Base-by-base conservation (phyloP, 2,888 invertebrate genomes). In the Drosophila antonietae region DNA sequence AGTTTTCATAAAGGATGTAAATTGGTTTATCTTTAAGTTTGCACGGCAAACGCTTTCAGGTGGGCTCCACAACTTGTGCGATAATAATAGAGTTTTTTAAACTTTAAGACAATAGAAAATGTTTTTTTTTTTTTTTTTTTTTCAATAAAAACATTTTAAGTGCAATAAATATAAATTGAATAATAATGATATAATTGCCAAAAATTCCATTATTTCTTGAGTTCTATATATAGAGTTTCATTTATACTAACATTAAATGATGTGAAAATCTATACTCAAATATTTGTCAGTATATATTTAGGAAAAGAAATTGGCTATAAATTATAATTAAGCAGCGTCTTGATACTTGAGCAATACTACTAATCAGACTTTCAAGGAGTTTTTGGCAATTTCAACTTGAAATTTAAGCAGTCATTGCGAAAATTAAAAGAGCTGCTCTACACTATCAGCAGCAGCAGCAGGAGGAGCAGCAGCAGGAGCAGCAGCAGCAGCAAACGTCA, bases 341-440 rank as follows among this genome's bases (percentile, higher is more conserved):
- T 15, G 37, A 35, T 1, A 53, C 23, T 28, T 44, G 1, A 12
- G 44, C 31, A 12, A 43, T 0, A 43, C 33, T 37, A 43, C 33
- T 43, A 23, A 59, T 39, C 18, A 23, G 4, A 15, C 12, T 18
- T 44, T 44, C 3, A 12, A 44, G 31, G 10, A 31, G 9, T 37
- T 49, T 49, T 18, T 49, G 14, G 4, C 23, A n/a, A 35, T 47
- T 47, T n/a, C 2, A 60, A 15, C 33, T 39, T 23, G 15, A 52
- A 44, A 33, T 51, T 39, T 31, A 39, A 43, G 23, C 37, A 59
- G 47, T 23, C 49, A 52, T 65, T 68, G 61, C 60, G 31, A 65
- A 78, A 78, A 73, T 85, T 71, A 68, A 68, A 60, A 67, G 61
- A 46, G 68, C 66, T 82, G 57, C 61, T 56, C 78, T 39, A 44